These are phyloP conservation scores for Xenops minutus DNA, from an alignment of 2,797 vertebrate genomes.

Conservation along the genomic window DNA sequence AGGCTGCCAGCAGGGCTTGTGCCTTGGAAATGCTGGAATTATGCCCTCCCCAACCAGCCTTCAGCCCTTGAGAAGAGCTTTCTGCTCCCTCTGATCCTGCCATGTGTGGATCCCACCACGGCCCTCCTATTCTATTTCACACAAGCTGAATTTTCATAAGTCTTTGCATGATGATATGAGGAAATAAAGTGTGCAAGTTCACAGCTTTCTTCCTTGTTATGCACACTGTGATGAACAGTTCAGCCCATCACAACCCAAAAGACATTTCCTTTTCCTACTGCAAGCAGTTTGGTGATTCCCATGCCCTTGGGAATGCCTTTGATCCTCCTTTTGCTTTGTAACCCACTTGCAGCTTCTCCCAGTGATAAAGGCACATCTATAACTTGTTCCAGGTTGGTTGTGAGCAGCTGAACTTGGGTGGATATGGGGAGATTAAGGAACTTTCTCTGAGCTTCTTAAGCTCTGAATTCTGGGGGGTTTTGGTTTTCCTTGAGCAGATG, in stretches of 20 bases:
- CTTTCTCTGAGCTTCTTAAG: background rate
- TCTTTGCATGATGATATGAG: background rate
- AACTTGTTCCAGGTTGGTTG: background rate
- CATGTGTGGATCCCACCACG: rapidly evolving
- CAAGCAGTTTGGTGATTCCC: background rate
- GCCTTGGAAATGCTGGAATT: background rate
- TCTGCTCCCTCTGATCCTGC: background rate
- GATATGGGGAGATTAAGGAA: background rate
- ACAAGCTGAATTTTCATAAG: background rate
- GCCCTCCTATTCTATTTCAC: background rate
- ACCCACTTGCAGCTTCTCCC: background rate
- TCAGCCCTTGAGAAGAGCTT: background rate
- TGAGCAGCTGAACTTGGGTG: background rate
- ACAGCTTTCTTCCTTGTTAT: background rate
- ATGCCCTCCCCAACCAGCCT: background rate
- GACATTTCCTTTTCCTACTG: background rate
- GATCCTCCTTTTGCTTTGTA: background rate
- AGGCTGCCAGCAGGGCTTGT: background rate
- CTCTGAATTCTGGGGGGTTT: background rate
- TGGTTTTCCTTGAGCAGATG: background rate
- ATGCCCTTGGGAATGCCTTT: background rate
- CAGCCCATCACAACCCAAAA: background rate
- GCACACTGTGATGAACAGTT: background rate
- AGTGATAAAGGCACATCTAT: rapidly evolving
- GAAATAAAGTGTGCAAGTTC: background rate